A percentile compares a stretch with the other conserved stretches of the same genome.
These are phyloP conservation scores for Thyatira batis DNA, from an alignment of 2,888 invertebrate genomes.

Conservation along the genomic window DNA sequence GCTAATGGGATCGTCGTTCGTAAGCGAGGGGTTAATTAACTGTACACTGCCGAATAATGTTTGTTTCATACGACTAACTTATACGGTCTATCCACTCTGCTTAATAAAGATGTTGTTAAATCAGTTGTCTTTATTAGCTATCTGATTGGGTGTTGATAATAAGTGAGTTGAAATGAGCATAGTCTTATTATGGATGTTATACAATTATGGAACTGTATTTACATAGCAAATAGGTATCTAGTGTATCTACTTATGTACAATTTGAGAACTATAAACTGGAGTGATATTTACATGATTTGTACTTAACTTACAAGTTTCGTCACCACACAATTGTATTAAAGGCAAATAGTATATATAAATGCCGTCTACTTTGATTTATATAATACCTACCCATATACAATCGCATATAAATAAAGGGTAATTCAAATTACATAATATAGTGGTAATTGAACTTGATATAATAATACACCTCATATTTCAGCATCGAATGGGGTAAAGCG, in stretches of 20 bases:
- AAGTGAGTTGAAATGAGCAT: not conserved
- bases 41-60: slow-evolving; percentile 50
- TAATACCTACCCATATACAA: too few relatives aligned
- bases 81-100: slow-evolving; percentile 30
- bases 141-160: slow-evolving; percentile 9
- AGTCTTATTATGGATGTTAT: not conserved
- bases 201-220: not conserved
- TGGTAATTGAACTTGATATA: not conserved
- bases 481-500: not conserved
- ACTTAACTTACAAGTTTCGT: too few relatives aligned
- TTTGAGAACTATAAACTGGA: not conserved
- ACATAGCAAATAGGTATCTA: not conserved
- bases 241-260: not conserved
- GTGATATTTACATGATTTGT: not conserved
- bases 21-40: slow-evolving; percentile 62
- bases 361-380: too few relatives aligned
- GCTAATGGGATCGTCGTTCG: slow-evolving; percentile 42
- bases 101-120: slow-evolving; percentile 24
- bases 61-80: slow-evolving; percentile 36
- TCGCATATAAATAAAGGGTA: too few relatives aligned
- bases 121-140: slow-evolving; percentile 41
- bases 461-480: not conserved
- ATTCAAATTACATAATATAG: too few relatives aligned
- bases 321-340: too few relatives aligned
- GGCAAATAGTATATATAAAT: too few relatives aligned